phyloP scores from a whole-genome alignment of 2,113 vertebrate genomes.

The Dendrocopos noguchii region DNA sequence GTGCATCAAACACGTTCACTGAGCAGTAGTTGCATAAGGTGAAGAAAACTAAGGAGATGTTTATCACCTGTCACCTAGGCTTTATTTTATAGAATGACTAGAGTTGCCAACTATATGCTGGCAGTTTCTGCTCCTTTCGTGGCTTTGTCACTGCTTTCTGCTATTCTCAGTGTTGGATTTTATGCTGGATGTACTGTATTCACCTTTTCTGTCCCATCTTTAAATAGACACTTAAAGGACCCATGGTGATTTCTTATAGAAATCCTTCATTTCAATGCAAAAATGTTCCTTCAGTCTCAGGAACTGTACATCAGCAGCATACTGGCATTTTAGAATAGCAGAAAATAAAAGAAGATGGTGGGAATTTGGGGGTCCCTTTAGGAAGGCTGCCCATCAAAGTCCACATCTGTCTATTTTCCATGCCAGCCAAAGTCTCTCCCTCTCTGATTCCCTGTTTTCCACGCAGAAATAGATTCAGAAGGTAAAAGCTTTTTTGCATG shows the following conservation, averaged over 20 bases:
- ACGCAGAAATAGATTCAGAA: not conserved
- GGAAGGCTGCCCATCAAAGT: not conserved
- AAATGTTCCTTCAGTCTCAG: conserved; percentile 37
- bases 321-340: conserved; percentile 31
- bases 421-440: not conserved
- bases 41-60: not conserved
- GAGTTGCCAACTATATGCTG: not conserved
- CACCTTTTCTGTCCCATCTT: not conserved
- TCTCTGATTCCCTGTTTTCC: not conserved
- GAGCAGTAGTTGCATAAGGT: not conserved
- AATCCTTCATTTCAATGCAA: conserved; percentile 4
- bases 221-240: conserved; percentile 6
- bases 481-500: not conserved
- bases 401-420: not conserved
- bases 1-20: not conserved
- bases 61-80: not conserved
- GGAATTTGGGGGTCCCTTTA: not conserved
- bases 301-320: conserved; percentile 11
- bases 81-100: not conserved
- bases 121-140: conserved; percentile 32
- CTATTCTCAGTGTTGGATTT: conserved; percentile 36
- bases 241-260: conserved; percentile 6
- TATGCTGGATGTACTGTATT: conserved; percentile 15
- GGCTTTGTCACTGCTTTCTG: conserved; percentile 22
- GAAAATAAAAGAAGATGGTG: not conserved